Evolutionary conservation across 2,888 invertebrate species (phyloP).

Genomic region (Halictus quadricinctus): DNA sequence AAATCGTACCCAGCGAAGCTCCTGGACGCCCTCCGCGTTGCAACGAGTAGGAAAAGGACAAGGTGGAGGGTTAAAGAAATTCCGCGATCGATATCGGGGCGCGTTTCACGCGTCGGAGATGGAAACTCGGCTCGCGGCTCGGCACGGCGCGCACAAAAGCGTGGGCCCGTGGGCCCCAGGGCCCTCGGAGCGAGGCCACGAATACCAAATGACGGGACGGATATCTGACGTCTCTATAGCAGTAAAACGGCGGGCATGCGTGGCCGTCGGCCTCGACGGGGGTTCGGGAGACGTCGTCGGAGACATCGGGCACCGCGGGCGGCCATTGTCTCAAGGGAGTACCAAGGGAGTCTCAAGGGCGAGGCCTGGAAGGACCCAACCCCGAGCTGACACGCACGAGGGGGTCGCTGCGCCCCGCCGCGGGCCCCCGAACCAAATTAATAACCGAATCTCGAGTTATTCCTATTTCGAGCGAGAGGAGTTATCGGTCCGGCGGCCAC

Average conservation of each 20-base stretch:
- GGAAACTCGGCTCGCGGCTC: constrained; percentile 4
- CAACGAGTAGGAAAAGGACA: not conserved
- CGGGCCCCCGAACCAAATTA: constrained; percentile 74
- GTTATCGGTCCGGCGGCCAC: constrained; percentile 56
- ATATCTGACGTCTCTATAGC: constrained; percentile 80
- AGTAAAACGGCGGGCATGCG: constrained; percentile 74
- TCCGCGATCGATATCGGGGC: constrained; percentile 25
- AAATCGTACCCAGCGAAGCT: not conserved
- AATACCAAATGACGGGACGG: constrained; percentile 75
- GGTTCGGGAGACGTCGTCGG: constrained; percentile 79
- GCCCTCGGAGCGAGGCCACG: constrained; percentile 41
- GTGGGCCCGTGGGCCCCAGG: constrained; percentile 4
- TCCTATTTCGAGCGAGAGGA: constrained; percentile 51
- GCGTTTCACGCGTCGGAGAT: constrained; percentile 26
- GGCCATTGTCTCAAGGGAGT: constrained; percentile 80
- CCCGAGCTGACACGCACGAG: constrained; percentile 74
- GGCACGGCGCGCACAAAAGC: constrained; percentile 15
- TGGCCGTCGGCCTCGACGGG: constrained; percentile 75
- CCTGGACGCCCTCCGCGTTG: not conserved
- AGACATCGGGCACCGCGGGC: constrained; percentile 77
- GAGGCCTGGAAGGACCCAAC: constrained; percentile 59
- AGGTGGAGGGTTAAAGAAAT: not conserved
- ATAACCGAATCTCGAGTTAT: constrained; percentile 73
- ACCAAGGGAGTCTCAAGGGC: constrained; percentile 69
- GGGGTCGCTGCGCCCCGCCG: constrained; percentile 76